A percentile compares a stretch with the other conserved stretches of the same genome.
Conservation (phyloP, 30 jellyfish, hydroid and myxozoan genomes). For the Cassiopea andromeda region DNA sequence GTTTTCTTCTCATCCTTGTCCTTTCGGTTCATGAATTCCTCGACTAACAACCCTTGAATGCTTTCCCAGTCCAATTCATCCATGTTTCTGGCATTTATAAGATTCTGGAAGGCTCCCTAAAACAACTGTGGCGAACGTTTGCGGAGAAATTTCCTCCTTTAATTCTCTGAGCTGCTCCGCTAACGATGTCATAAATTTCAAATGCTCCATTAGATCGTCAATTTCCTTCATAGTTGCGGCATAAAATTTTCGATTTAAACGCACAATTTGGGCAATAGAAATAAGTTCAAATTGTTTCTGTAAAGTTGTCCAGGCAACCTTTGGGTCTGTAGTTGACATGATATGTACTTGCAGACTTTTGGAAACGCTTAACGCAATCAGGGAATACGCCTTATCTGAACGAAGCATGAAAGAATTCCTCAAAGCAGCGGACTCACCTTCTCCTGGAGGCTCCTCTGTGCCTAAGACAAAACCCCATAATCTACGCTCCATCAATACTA, state of each 20-base stretch:
- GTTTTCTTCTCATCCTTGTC: constrained; percentile 11
- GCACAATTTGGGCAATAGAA: constrained; percentile 15
- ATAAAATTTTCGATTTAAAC: constrained; percentile 8
- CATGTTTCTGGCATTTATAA: constrained; percentile 20
- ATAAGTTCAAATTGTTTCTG: no score
- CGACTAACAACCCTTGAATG: constrained; percentile 20
- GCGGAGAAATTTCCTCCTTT: constrained; percentile 11
- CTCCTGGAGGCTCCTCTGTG: no score
- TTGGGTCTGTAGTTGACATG: no score
- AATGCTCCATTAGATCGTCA: constrained; percentile 16
- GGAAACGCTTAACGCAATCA: no score
- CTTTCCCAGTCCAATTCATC: constrained; percentile 24
- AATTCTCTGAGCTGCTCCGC: constrained; percentile 23
- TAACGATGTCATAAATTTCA: constrained; percentile 17
- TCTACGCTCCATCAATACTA: no score
- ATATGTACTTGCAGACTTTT: no score
- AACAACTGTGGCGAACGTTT: constrained; percentile 14
- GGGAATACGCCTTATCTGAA: no score
- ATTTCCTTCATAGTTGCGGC: constrained; percentile 33
- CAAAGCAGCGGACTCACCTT: no score
- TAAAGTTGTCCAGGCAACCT: no score
- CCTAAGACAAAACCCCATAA: no score
- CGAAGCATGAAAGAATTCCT: no score
- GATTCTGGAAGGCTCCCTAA: constrained; percentile 23
- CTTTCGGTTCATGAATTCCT: constrained; percentile 6